A percentile compares a stretch with the other conserved stretches of the same genome.
Evolutionary conservation across 2,113 vertebrate genomes (phyloP).

Genomic region (Thalassoma bifasciatum): DNA sequence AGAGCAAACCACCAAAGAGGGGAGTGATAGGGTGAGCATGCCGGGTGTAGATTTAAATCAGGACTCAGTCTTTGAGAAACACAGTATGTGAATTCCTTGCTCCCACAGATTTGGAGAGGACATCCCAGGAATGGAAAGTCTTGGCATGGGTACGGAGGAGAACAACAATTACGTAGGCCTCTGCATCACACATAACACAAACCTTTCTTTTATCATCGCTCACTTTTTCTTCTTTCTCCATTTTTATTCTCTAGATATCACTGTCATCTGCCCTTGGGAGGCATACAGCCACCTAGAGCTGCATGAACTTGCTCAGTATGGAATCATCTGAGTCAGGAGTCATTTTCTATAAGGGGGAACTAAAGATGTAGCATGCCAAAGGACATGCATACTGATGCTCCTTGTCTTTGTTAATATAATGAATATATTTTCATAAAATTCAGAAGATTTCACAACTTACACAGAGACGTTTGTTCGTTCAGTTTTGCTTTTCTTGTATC

Average conservation of each 20-base stretch:
- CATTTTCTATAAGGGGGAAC: too few species aligned
- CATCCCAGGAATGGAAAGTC: conserved; percentile 92
- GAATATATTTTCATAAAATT: conserved; percentile 32
- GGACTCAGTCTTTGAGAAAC: background rate
- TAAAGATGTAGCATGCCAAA: background rate
- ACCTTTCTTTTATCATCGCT: background rate
- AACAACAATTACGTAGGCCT: background rate
- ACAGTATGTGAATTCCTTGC: conserved; percentile 5
- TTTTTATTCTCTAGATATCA: conserved; percentile 83
- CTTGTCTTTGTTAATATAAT: conserved; percentile 17
- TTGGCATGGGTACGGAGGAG: conserved; percentile 86
- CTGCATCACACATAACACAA: background rate
- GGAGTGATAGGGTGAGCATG: conserved; percentile 88
- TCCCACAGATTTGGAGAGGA: conserved; percentile 89
- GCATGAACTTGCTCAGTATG: conserved; percentile 91
- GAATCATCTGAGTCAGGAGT: conserved; percentile 90
- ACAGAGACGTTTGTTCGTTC: too few species aligned
- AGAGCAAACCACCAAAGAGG: conserved; percentile 92
- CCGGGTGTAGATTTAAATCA: background rate
- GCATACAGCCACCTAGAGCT: conserved; percentile 94
- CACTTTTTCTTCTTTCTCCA: background rate
- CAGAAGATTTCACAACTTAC: too few species aligned
- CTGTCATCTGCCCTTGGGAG: conserved; percentile 94
- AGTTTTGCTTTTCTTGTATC: too few species aligned
- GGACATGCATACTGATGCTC: background rate